Base-by-base conservation (phyloP, 2,888 invertebrate genomes). In the Spodoptera picta region DNA sequence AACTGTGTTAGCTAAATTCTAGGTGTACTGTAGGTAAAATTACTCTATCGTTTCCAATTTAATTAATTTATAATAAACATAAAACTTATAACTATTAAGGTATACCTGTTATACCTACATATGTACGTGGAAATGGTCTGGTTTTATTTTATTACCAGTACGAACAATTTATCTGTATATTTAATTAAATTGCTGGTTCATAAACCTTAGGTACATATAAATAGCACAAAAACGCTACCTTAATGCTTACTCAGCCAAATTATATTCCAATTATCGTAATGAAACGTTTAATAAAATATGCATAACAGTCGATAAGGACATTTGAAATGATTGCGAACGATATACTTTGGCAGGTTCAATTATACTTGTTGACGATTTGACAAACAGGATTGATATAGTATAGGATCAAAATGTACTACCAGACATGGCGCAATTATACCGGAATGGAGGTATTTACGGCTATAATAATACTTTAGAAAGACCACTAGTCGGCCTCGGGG, bases 401-500 rank as follows among this genome's bases (percentile, higher is more conserved):
- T 51, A 9, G 36, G 36, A 36, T 9, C 9, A 36, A 73, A 36
- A 52, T 12, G 31, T 56, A 50, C 50, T 53, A 24, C 46, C 36
- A 12, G 47, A 42, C 36, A 62, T 59, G 45, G 54, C 53, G 44
- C 54, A 65, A 74, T 78, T 77, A 72, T 61, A 69, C 58, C 65
- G 74, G 77, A 75, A 75, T 76, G 76, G 71, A 69, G 69, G 44
- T 70, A 65, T 75, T 70, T 64, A 69, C 53, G 50, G 45, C 41
- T 49, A 42, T 66, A 76, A 75, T 70, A 55, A 42, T 54, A 50
- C 57, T 60, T 58, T 53, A 36, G 14, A 92, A 93, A 93, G 86
- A 91, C 80, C 92, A 93, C 92, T 90, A 70, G 92, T 60, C 81
- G 92, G 79, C 93, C 93, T 93, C 77, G 77, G 57, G 55, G 60